phyloP scores from a whole-genome alignment of 2,888 invertebrate species.

The Panopea generosa region DNA sequence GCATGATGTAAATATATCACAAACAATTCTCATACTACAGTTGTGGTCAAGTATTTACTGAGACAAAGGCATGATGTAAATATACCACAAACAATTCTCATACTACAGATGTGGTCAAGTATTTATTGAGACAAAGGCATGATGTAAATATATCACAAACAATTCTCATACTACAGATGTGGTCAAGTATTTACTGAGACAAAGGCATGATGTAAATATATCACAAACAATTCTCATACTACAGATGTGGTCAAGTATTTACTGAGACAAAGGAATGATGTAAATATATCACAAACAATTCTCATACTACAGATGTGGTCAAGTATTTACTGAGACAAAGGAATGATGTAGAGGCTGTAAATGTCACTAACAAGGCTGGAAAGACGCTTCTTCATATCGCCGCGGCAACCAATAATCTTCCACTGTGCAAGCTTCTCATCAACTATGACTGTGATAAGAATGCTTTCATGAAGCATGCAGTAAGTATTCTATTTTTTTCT shows the following conservation, averaged over 20 bases:
- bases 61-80: too few species aligned
- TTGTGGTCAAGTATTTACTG: too few species aligned
- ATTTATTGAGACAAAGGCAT: too few species aligned
- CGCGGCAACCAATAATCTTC: conserved; percentile 96
- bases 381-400: conserved; percentile 97
- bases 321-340: conserved; percentile 72
- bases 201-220: conserved; percentile 59
- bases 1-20: too few species aligned
- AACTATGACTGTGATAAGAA: conserved; percentile 95
- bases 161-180: too few species aligned
- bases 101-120: too few species aligned
- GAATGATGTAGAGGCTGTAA: conserved; percentile 89
- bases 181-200: conserved; percentile 75
- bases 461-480: conserved; percentile 87
- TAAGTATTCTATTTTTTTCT: conserved; percentile 50
- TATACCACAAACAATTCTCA: too few species aligned
- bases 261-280: conserved; percentile 81
- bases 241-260: conserved; percentile 79
- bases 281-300: too few species aligned
- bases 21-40: too few species aligned
- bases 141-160: too few species aligned
- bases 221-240: too few species aligned
- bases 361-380: conserved; percentile 96
- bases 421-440: conserved; percentile 94
- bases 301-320: conserved; percentile 76